A percentile compares a stretch with the other conserved stretches of the same genome.
Conservation (phyloP, 2,797 vertebrate species). For the Karalla daura region DNA sequence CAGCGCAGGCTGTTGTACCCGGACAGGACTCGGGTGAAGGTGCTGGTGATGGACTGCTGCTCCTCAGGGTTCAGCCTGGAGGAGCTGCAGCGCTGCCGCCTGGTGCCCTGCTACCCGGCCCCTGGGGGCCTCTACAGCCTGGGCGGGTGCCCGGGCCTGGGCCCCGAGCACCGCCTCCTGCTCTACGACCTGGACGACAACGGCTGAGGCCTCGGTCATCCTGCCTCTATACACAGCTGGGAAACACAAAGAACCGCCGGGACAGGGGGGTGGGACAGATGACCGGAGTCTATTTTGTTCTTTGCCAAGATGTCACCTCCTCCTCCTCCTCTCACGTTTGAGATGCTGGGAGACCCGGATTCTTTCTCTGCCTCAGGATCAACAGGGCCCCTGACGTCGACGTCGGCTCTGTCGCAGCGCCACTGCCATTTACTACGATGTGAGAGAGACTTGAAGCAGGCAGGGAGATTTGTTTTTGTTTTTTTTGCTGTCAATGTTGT, state of each 20-base stretch:
- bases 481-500: constrained; percentile 19
- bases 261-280: neutral
- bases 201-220: constrained; percentile 64
- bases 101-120: constrained; percentile 90
- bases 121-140: constrained; percentile 86
- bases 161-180: constrained; percentile 88
- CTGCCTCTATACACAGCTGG: constrained; percentile 4
- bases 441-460: constrained; percentile 46
- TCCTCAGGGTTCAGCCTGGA: constrained; percentile 88
- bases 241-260: neutral
- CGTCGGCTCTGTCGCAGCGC: constrained; percentile 42
- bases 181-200: constrained; percentile 93
- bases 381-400: constrained; percentile 28
- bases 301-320: neutral
- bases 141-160: constrained; percentile 85
- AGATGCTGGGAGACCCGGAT: constrained; percentile 10
- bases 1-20: constrained; percentile 84
- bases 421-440: constrained; percentile 52
- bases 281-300: neutral
- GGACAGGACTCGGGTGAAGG: constrained; percentile 91
- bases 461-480: neutral
- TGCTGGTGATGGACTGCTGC: constrained; percentile 92
- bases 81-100: constrained; percentile 90
- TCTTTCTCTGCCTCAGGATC: constrained; percentile 43
- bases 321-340: constrained; percentile 5